These are phyloP conservation scores for Tortrix viridana DNA, from an alignment of 2,888 invertebrate species.

Conservation along the genomic window DNA sequence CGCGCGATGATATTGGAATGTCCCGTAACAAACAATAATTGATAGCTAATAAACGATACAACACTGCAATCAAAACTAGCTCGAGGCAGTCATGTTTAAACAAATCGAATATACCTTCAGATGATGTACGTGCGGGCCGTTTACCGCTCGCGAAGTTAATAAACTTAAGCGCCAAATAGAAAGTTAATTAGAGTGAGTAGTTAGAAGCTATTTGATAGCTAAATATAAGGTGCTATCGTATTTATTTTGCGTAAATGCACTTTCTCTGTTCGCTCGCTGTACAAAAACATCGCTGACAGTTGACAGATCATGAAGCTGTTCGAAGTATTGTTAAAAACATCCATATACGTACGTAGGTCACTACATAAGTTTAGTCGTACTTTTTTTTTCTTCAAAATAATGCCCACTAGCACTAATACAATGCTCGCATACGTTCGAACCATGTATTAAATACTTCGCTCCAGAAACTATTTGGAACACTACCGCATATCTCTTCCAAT, in stretches of 20 bases:
- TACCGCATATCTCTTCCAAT: too few species aligned
- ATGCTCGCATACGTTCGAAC: too few species aligned
- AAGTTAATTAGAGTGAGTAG: conserved; percentile 35
- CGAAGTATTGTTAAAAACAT: not conserved
- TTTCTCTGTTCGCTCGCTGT: conserved; percentile 19
- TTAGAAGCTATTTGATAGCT: conserved; percentile 34
- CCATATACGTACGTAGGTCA: too few species aligned
- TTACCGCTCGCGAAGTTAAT: conserved; percentile 27
- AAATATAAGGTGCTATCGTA: conserved; percentile 34
- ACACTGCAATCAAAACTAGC: conserved; percentile 18
- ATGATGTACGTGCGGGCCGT: conserved; percentile 19
- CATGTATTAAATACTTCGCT: too few species aligned
- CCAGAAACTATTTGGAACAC: too few species aligned
- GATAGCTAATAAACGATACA: conserved; percentile 29
- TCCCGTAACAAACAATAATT: conserved; percentile 8
- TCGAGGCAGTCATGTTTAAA: conserved; percentile 9
- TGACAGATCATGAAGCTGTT: conserved; percentile 27
- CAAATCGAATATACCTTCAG: not conserved
- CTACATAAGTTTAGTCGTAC: too few species aligned
- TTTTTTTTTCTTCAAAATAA: too few species aligned
- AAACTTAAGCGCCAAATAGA: conserved; percentile 28
- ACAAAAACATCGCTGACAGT: conserved; percentile 31
- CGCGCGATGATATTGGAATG: conserved; percentile 6
- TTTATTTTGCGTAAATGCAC: conserved; percentile 32
- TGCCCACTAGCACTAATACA: too few species aligned